phyloP scores from a whole-genome alignment of 2,888 invertebrate species.

The Biston stratarius region DNA sequence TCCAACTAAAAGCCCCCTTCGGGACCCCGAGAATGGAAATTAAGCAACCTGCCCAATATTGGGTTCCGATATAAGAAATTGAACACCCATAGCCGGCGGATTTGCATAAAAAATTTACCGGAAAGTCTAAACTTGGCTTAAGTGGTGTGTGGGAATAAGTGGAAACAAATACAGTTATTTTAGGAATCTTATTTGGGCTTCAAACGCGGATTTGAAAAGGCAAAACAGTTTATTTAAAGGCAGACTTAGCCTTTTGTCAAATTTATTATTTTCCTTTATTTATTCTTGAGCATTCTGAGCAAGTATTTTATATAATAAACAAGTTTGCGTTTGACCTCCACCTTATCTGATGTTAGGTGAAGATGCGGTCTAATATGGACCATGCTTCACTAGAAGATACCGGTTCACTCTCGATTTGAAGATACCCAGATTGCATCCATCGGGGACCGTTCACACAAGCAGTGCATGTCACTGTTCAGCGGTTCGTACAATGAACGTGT shows the following conservation, averaged over 20 bases:
- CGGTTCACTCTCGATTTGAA: too few relatives aligned
- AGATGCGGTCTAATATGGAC: too few relatives aligned
- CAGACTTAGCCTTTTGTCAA: conserved; percentile 26
- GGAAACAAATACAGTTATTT: conserved; percentile 40
- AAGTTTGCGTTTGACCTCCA: too few relatives aligned
- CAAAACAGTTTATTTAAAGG: conserved; percentile 30
- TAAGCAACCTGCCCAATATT: conserved; percentile 59
- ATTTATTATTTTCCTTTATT: conserved; percentile 27
- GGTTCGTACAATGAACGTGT: too few relatives aligned
- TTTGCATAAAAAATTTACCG: conserved; percentile 72
- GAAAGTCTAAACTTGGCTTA: conserved; percentile 39
- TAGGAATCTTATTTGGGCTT: conserved; percentile 38
- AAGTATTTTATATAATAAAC: too few relatives aligned
- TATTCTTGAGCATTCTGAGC: not conserved
- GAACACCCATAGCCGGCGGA: conserved; percentile 61
- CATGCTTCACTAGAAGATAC: too few relatives aligned
- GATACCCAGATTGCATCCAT: too few relatives aligned
- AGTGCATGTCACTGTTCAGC: too few relatives aligned
- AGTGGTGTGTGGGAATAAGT: conserved; percentile 43
- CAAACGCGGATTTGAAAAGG: conserved; percentile 44
- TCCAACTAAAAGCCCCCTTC: conserved; percentile 42
- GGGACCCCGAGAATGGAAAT: conserved; percentile 64
- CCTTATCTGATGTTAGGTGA: too few relatives aligned
- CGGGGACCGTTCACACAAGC: too few relatives aligned
- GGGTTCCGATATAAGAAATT: conserved; percentile 65